Percentiles rank a stretch among this genome's conserved stretches.
Conservation (phyloP, 2,113 vertebrate genomes). For the Lota lota region DNA sequence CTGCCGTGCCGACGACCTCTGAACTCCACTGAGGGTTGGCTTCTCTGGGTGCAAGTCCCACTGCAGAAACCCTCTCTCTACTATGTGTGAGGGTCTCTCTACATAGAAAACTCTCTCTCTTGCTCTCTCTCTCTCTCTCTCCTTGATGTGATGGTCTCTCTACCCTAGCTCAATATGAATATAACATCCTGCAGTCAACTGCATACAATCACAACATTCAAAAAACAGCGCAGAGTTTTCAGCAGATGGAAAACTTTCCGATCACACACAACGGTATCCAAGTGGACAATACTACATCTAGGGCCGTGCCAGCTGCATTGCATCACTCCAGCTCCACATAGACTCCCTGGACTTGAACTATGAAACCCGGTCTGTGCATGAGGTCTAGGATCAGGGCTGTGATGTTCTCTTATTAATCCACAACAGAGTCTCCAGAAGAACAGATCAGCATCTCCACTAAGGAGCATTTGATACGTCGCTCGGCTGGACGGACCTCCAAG, state of each 20-base stretch:
- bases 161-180: too few relatives aligned
- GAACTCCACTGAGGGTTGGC: too few relatives aligned
- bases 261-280: neutral
- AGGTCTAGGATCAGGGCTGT: slow-evolving; percentile 40
- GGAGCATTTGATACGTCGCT: slow-evolving; percentile 53
- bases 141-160: too few relatives aligned
- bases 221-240: neutral
- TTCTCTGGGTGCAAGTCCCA: too few relatives aligned
- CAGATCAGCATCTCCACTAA: slow-evolving; percentile 46
- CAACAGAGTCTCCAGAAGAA: slow-evolving; percentile 40
- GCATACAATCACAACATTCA: neutral
- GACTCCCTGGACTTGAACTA: slow-evolving; percentile 7
- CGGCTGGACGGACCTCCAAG: slow-evolving; percentile 37
- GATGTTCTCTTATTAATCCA: slow-evolving; percentile 45
- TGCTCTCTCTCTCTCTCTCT: too few relatives aligned
- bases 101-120: too few relatives aligned
- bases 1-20: too few relatives aligned
- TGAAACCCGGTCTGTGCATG: slow-evolving; percentile 44
- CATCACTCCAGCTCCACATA: neutral
- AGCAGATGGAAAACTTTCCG: neutral
- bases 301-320: neutral
- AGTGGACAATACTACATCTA: neutral
- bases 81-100: too few relatives aligned
- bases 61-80: too few relatives aligned
- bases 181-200: too few relatives aligned